Percentiles rank a stretch among this genome's conserved stretches.
Conservation (phyloP, 2,113 vertebrate species). For the Pomatorhinus ruficollis region DNA sequence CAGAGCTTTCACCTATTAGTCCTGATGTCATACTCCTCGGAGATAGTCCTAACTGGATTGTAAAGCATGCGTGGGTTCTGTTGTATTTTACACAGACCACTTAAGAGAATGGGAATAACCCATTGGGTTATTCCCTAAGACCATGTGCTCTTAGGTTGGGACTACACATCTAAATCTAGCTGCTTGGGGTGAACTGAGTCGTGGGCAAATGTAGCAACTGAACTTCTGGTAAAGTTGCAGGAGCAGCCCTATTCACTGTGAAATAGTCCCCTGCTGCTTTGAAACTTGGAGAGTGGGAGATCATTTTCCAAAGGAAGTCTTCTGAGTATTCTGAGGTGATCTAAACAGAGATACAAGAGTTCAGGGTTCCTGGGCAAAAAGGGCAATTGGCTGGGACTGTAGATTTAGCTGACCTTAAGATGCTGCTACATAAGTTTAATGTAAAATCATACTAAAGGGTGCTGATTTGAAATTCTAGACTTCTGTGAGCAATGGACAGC, state of each 20-base stretch:
- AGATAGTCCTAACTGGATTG: background rate
- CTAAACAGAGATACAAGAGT: background rate
- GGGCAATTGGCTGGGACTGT: background rate
- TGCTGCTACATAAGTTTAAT: background rate
- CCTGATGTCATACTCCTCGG: background rate
- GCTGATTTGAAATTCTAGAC: slow-evolving; percentile 45
- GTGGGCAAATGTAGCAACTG: background rate
- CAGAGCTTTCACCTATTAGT: background rate
- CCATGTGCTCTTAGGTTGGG: accelerated
- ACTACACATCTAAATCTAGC: background rate
- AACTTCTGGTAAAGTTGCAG: background rate
- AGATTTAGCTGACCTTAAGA: background rate
- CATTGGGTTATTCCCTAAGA: background rate
- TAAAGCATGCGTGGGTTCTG: background rate
- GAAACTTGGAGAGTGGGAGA: background rate
- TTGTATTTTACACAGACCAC: background rate
- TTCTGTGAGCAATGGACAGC: slow-evolving; percentile 2
- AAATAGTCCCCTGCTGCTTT: background rate
- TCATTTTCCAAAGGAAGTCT: background rate
- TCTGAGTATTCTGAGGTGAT: background rate
- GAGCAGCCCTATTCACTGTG: background rate
- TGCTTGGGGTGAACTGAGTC: background rate
- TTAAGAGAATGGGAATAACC: background rate
- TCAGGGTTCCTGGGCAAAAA: background rate
- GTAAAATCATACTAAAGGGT: background rate